Evolutionary conservation across 2,113 vertebrate species (phyloP).

Genomic region (Hypomesus transpacificus): DNA sequence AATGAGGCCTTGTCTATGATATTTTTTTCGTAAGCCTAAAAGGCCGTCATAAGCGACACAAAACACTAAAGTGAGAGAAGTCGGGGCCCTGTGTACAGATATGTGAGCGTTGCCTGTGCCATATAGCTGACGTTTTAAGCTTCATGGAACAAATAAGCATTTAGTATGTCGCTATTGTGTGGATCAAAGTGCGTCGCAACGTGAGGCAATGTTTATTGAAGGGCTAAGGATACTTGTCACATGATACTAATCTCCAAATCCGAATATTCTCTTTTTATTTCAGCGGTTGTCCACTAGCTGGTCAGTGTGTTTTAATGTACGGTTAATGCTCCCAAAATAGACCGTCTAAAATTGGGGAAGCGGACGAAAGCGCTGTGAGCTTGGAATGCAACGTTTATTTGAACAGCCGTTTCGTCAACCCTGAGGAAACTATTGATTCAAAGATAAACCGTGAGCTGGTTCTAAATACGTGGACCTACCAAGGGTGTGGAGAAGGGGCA

Average conservation of each 20-base stretch:
- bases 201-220: constrained; percentile 23
- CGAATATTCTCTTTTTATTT: constrained; percentile 13
- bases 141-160: constrained; percentile 37
- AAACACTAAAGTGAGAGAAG: constrained; percentile 23
- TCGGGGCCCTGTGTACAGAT: constrained; percentile 64
- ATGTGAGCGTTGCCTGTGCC: constrained; percentile 47
- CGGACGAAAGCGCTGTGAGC: constrained; percentile 48
- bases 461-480: constrained; percentile 25
- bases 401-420: constrained; percentile 40
- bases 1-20: constrained; percentile 38
- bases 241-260: constrained; percentile 27
- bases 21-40: constrained; percentile 44
- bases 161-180: constrained; percentile 42
- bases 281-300: constrained; percentile 16
- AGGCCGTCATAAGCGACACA: constrained; percentile 54
- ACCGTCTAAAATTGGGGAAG: constrained; percentile 35
- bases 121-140: constrained; percentile 49
- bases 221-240: constrained; percentile 17
- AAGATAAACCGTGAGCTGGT: constrained; percentile 5
- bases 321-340: constrained; percentile 31
- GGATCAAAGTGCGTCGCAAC: constrained; percentile 18
- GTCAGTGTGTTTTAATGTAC: constrained; percentile 29
- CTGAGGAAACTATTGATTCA: constrained; percentile 44
- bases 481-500: constrained; percentile 46
- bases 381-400: constrained; percentile 24